Percentiles rank a stretch among this genome's conserved stretches.
These are phyloP conservation scores for Rhagoletis zephyria DNA, from an alignment of 1,140 invertebrate species.

Conservation along the genomic window DNA sequence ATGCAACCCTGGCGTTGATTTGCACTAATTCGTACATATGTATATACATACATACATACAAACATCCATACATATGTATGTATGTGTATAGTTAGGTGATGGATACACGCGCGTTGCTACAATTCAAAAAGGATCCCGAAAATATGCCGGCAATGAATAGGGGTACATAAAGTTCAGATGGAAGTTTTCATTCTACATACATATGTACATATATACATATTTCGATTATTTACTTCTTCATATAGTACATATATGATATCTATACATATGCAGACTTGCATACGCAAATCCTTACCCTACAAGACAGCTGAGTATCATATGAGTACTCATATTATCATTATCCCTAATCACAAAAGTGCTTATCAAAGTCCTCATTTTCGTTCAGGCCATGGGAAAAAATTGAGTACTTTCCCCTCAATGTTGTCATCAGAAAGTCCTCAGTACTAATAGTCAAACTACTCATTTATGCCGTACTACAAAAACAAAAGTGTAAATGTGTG, in stretches of 20 bases:
- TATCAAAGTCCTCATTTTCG: too few relatives aligned
- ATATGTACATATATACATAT: not conserved
- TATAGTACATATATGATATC: not conserved
- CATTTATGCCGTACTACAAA: too few relatives aligned
- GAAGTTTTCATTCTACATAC: too few relatives aligned
- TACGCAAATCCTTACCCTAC: not conserved
- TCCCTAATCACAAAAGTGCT: too few relatives aligned
- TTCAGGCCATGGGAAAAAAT: too few relatives aligned
- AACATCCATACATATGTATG: not conserved
- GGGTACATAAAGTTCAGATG: not conserved
- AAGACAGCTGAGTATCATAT: too few relatives aligned
- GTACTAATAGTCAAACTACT: too few relatives aligned
- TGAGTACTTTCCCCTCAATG: too few relatives aligned
- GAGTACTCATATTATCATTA: too few relatives aligned
- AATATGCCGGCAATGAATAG: not conserved
- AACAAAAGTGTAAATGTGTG: too few relatives aligned
- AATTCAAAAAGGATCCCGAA: not conserved
- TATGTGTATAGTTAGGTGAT: not conserved
- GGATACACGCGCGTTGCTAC: not conserved
- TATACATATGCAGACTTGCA: not conserved
- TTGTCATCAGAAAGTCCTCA: too few relatives aligned
- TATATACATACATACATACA: slow-evolving; percentile 14
- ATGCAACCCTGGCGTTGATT: slow-evolving; percentile 13
- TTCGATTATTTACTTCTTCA: not conserved
- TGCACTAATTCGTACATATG: not conserved